A percentile compares a stretch with the other conserved stretches of the same genome.
phyloP scores from a whole-genome alignment of 23 tunicate genomes.

The Ascidia mentula region DNA sequence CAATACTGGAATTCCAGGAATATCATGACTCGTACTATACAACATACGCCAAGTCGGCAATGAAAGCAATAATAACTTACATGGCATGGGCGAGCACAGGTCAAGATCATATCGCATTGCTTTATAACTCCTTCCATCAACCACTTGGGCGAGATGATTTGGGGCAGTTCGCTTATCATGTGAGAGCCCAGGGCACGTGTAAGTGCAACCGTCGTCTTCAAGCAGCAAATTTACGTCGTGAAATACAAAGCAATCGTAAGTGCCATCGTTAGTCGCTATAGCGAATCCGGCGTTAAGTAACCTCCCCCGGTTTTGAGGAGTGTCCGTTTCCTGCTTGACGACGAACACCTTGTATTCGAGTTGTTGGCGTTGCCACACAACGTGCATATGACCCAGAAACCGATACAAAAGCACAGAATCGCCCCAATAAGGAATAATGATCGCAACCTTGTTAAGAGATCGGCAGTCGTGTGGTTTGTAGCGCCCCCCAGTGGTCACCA shows the following conservation, averaged over 20 bases:
- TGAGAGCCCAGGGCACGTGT: slow-evolving; percentile 29
- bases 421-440: slow-evolving; percentile 53
- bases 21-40: no score
- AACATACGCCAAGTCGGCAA: no score
- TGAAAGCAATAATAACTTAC: slow-evolving; percentile 23
- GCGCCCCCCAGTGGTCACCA: slow-evolving; percentile 3
- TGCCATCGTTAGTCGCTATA: slow-evolving; percentile 33
- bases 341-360: slow-evolving; percentile 53
- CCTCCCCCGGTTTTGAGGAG: slow-evolving; percentile 44
- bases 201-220: slow-evolving; percentile 22
- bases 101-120: slow-evolving; percentile 30
- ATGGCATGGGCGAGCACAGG: slow-evolving; percentile 46
- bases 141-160: slow-evolving; percentile 36
- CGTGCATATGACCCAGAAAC: slow-evolving; percentile 52
- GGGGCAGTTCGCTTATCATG: slow-evolving; percentile 19
- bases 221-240: slow-evolving; percentile 40
- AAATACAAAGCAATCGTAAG: slow-evolving; percentile 33
- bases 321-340: slow-evolving; percentile 31
- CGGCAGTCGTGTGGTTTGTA: slow-evolving; percentile 37
- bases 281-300: slow-evolving; percentile 68
- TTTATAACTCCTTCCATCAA: slow-evolving; percentile 32
- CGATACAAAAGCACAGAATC: slow-evolving; percentile 31
- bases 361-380: slow-evolving; percentile 62
- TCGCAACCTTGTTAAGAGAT: slow-evolving; percentile 49
- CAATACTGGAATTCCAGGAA: no score